Base-by-base conservation (phyloP, 2,113 vertebrate genomes). In the Anarrhichthys ocellatus region DNA sequence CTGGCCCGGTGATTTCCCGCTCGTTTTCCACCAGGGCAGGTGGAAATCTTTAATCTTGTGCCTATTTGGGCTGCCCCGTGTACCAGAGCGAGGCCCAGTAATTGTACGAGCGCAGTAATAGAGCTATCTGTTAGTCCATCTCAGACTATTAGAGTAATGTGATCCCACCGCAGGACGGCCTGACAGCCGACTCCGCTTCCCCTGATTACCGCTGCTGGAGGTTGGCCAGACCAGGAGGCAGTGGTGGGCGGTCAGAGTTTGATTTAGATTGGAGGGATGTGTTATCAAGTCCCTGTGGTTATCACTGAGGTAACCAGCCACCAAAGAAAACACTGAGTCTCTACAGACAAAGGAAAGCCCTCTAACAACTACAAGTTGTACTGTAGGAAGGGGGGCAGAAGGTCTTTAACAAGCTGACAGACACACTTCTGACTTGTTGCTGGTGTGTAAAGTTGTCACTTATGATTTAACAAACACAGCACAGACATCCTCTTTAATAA, bases 21-120 rank as follows among this genome's bases (percentile, higher is more conserved):
- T 68, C 5, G 40, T 80, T 66, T 76, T 87, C 78, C 46, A 77
- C 67, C 64, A 58, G 67, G 29, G 52, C 71, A 87, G 87, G 81
- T 88, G 87, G 79, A 93, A 84, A 82, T 87, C 90, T 92, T 94
- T 93, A 88, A 93, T 93, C 86, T 84, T 76, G 66, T 65, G 42
- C 67, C 78, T 64, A 14, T 90, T 84, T 68, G 32, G 32, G 15
- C 64, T 69, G 27, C 73, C 46, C 24, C 15, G 27, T 66, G 67
- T 86, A 52, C 40, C 84, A 71, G 24, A 85, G 52, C 78, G 54
- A 64, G 70, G 80, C 58, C 66, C 69, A 75, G 73, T 92, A 87
- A 94, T 92, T 91, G 76, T 38, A 82, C 44, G 68, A 78, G 65
- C 20, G 18, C 46, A 81, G 66, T 94, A 91, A 93, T 89, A 86